phyloP scores from a whole-genome alignment of 1,140 invertebrate genomes.

The Cotesia chilonis region DNA sequence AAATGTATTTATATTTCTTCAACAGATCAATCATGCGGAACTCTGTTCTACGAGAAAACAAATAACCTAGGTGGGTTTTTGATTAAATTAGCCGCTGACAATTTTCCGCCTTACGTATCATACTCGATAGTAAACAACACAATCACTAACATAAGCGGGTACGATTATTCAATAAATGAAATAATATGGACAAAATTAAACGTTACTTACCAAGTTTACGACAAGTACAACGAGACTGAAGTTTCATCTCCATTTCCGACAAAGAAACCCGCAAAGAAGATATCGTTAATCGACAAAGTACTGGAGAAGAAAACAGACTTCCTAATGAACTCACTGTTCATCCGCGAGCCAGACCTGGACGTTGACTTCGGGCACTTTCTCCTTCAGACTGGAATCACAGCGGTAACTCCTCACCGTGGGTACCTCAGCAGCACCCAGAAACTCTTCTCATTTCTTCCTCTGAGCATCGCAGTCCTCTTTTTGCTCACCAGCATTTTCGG shows the following conservation, averaged over 20 bases:
- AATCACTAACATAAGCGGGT: not conserved
- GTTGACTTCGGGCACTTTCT: not conserved
- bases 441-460: not conserved
- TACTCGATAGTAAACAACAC: not conserved
- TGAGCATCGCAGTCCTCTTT: not conserved
- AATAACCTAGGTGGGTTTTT: not conserved
- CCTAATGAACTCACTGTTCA: not conserved
- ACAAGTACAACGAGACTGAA: too few relatives aligned
- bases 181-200: not conserved
- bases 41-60: not conserved
- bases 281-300: not conserved
- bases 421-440: not conserved
- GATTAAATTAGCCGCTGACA: not conserved
- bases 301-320: not conserved
- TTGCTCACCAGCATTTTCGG: not conserved
- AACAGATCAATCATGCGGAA: not conserved
- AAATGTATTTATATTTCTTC: too few relatives aligned
- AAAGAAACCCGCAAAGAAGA: too few relatives aligned
- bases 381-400: not conserved
- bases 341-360: too few relatives aligned
- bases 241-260: too few relatives aligned
- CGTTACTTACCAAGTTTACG: not conserved
- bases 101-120: not conserved
- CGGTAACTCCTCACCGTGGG: not conserved
- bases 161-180: not conserved